Percentiles rank a stretch among this genome's conserved stretches.
Evolutionary conservation across 2,888 invertebrate species (phyloP).

Genomic region (Metalampra italica): DNA sequence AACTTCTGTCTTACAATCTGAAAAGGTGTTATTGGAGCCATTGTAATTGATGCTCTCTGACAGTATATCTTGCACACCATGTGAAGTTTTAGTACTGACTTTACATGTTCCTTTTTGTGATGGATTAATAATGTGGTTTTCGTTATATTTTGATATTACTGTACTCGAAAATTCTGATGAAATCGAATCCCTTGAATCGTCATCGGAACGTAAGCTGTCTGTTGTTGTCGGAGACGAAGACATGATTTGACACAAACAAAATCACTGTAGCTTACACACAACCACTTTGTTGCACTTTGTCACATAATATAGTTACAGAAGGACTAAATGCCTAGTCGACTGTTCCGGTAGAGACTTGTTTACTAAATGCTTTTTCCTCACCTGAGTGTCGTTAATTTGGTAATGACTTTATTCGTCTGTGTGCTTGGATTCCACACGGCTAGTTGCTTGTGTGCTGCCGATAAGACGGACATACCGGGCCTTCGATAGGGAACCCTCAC

Average conservation of each 20-base stretch:
- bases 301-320: conserved; percentile 20
- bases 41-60: conserved; percentile 50
- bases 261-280: background rate
- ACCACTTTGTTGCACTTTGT: conserved; percentile 15
- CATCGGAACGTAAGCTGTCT: conserved; percentile 49
- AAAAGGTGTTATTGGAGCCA: conserved; percentile 40
- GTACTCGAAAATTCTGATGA: conserved; percentile 46
- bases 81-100: conserved; percentile 45
- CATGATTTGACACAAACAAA: conserved; percentile 23
- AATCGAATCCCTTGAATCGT: conserved; percentile 47
- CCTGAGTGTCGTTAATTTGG: conserved; percentile 73
- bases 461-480: conserved; percentile 70
- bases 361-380: conserved; percentile 73
- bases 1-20: conserved; percentile 52
- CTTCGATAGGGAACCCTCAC: conserved; percentile 57
- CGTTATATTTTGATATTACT: conserved; percentile 29
- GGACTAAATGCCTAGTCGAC: conserved; percentile 51
- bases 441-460: conserved; percentile 56
- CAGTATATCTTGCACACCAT: conserved; percentile 64
- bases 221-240: conserved; percentile 50
- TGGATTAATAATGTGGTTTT: conserved; percentile 19
- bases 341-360: conserved; percentile 60
- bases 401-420: conserved; percentile 68
- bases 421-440: conserved; percentile 51
- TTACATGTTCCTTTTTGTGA: conserved; percentile 37